Percentiles rank a stretch among this genome's conserved stretches.
Evolutionary conservation across 2,888 invertebrate species (phyloP).

Genomic region (Erannis defoliaria): DNA sequence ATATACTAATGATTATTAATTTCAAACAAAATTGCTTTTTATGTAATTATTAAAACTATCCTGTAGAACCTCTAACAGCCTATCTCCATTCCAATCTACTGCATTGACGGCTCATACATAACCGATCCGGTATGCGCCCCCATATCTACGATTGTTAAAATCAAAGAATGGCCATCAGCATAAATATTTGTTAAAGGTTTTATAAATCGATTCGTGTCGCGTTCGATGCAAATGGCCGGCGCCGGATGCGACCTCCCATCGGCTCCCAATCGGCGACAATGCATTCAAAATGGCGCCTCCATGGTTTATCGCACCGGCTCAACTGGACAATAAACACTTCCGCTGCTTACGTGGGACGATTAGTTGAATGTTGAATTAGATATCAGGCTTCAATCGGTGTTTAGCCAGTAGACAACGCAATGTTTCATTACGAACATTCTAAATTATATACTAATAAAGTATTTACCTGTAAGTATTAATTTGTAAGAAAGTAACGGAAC

Average conservation of each 20-base stretch:
- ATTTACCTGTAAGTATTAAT: too few relatives aligned
- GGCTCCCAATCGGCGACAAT: slow-evolving; percentile 76
- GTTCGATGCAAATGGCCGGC: slow-evolving; percentile 83
- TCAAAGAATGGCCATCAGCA: slow-evolving; percentile 36
- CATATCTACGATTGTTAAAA: slow-evolving; percentile 41
- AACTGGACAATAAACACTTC: slow-evolving; percentile 63
- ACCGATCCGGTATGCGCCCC: slow-evolving; percentile 27
- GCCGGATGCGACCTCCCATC: slow-evolving; percentile 84
- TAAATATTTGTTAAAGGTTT: slow-evolving; percentile 56
- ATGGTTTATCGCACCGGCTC: slow-evolving; percentile 66
- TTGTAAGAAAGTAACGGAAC: too few relatives aligned
- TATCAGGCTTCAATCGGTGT: slow-evolving; percentile 14
- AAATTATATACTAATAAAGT: too few relatives aligned
- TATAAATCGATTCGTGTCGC: slow-evolving; percentile 75
- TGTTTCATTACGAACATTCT: not conserved
- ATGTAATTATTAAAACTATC: not conserved
- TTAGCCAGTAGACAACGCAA: slow-evolving; percentile 1
- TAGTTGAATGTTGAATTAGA: slow-evolving; percentile 51
- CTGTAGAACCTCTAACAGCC: not conserved
- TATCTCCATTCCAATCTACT: slow-evolving; percentile 13
- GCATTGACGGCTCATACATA: slow-evolving; percentile 13
- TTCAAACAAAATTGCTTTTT: not conserved
- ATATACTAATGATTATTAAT: too few relatives aligned
- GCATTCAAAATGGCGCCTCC: slow-evolving; percentile 77
- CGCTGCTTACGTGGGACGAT: slow-evolving; percentile 72